Evolutionary conservation across 2,113 vertebrate species (phyloP).

Genomic region (Mixornis gularis): DNA sequence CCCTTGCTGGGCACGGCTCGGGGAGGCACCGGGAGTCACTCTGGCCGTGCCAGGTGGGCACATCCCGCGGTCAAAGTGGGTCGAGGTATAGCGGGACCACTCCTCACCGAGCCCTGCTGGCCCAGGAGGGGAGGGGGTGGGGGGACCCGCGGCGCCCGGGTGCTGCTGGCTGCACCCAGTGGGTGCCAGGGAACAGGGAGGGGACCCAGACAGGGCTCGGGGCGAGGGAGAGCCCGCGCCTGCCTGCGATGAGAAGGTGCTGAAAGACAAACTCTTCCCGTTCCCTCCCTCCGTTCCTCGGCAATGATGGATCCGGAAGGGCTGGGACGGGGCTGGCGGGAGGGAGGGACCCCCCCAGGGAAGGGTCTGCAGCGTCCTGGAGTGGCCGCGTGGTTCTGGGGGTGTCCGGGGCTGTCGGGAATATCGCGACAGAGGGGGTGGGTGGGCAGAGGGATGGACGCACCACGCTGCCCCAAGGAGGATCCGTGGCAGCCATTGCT

Average conservation of each 20-base stretch:
- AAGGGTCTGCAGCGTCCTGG: background rate
- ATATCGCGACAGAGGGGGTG: background rate
- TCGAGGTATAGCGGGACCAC: accelerated
- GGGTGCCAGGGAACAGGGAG: conserved; percentile 50
- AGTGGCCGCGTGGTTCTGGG: accelerated
- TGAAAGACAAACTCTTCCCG: background rate
- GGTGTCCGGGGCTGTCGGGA: accelerated
- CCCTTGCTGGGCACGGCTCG: background rate
- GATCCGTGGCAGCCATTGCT: accelerated
- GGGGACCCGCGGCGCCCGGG: background rate
- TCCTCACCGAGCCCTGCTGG: accelerated
- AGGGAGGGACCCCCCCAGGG: accelerated
- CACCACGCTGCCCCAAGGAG: accelerated
- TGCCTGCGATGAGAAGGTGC: conserved; percentile 31
- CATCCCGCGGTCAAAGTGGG: accelerated
- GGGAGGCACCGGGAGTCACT: background rate
- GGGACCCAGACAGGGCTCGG: conserved; percentile 42
- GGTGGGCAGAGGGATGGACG: accelerated
- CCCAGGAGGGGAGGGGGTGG: accelerated
- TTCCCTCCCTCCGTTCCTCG: background rate
- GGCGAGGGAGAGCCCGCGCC: conserved; percentile 22
- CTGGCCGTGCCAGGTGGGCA: background rate
- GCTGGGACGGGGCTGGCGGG: background rate
- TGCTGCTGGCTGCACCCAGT: background rate
- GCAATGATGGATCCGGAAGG: background rate